Evolutionary conservation across 2,113 vertebrate genomes (phyloP).

Genomic region (Scomber japonicus): DNA sequence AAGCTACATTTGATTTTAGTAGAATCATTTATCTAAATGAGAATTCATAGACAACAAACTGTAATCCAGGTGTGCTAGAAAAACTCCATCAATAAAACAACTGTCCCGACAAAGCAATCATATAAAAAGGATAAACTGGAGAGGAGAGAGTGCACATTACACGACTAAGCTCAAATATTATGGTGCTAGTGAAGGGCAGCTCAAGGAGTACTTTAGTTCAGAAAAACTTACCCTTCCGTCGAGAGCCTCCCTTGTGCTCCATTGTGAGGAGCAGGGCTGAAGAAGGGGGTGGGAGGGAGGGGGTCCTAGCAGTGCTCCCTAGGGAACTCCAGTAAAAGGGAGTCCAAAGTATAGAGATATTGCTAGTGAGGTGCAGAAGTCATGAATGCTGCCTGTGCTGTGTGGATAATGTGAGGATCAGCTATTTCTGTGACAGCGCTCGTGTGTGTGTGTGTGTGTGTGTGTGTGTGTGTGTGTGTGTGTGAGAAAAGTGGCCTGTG

Average conservation of each 20-base stretch:
- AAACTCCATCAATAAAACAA: background rate
- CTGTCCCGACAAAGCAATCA: background rate
- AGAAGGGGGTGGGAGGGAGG: slow-evolving; percentile 56
- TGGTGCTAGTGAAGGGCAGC: background rate
- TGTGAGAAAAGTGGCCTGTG: slow-evolving; percentile 68
- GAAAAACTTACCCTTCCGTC: slow-evolving; percentile 81
- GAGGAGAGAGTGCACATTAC: background rate
- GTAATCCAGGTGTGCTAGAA: background rate
- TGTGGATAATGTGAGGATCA: slow-evolving; percentile 82
- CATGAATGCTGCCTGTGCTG: slow-evolving; percentile 69
- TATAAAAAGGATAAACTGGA: background rate
- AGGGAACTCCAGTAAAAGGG: slow-evolving; percentile 60
- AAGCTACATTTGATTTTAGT: background rate
- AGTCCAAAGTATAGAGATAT: slow-evolving; percentile 55
- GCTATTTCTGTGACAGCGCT: slow-evolving; percentile 75
- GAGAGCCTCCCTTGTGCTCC: slow-evolving; percentile 83
- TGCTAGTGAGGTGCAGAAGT: slow-evolving; percentile 63
- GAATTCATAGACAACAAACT: background rate
- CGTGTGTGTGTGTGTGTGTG: slow-evolving; percentile 34
- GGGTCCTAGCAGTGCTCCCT: slow-evolving; percentile 68
- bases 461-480: slow-evolving; percentile 59
- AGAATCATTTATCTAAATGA: background rate
- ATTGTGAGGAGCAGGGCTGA: slow-evolving; percentile 76
- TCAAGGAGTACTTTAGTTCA: background rate
- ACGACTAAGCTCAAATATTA: background rate